Evolutionary conservation across 2,113 vertebrate genomes (phyloP).

Genomic region (zebrafish (Danio rerio)): GRCz12tu NC_133191.1:26136501-26137000

Average conservation of each 20-base stretch:
- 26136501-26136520: conserved; percentile 50
- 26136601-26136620: conserved; percentile 51
- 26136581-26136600: conserved; percentile 71
- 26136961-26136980: conserved; percentile 63
- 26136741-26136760: conserved; percentile 53
- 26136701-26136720: conserved; percentile 63
- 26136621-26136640: conserved; percentile 37
- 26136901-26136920: conserved; percentile 63
- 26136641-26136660: conserved; percentile 28
- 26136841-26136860: conserved; percentile 25
- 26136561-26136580: conserved; percentile 74
- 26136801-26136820: conserved; percentile 55
- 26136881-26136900: conserved; percentile 54
- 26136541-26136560: conserved; percentile 69
- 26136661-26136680: neutral
- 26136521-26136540: conserved; percentile 12
- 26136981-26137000: conserved; percentile 57
- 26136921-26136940: neutral
- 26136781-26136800: conserved; percentile 70
- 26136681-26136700: conserved; percentile 40
- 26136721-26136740: conserved; percentile 67
- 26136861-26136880: conserved; percentile 30
- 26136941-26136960: conserved; percentile 58
- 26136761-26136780: conserved; percentile 69
- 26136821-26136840: conserved; percentile 45